phyloP scores from a whole-genome alignment of 2,888 invertebrate genomes.

The Hydrotaea cyrtoneurina region DNA sequence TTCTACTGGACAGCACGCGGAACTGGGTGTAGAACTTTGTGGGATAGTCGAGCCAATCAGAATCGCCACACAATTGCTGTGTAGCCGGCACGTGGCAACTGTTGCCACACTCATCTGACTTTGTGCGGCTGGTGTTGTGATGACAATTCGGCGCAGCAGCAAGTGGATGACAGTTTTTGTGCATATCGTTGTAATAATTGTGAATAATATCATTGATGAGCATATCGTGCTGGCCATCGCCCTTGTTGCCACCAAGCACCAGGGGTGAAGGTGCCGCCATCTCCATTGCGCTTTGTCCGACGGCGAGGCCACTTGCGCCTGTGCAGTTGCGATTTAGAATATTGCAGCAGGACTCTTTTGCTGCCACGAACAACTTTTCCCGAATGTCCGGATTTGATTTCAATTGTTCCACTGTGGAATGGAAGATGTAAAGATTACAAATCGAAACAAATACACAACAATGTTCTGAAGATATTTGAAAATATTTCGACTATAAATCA shows the following conservation, averaged over 20 bases:
- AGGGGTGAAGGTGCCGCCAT: constrained; percentile 73
- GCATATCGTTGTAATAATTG: constrained; percentile 75
- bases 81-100: too few species aligned
- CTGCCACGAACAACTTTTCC: constrained; percentile 86
- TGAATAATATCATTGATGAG: constrained; percentile 77
- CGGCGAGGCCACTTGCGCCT: constrained; percentile 36
- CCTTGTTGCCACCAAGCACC: constrained; percentile 33
- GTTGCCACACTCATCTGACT: constrained; percentile 44
- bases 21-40: constrained; percentile 91
- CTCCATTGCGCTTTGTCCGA: constrained; percentile 68
- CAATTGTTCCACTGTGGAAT: constrained; percentile 86
- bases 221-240: constrained; percentile 72
- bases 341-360: constrained; percentile 83
- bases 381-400: constrained; percentile 86
- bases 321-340: constrained; percentile 77
- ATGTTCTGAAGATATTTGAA: too few species aligned
- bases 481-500: too few species aligned
- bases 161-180: constrained; percentile 67
- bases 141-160: too few species aligned
- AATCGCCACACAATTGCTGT: constrained; percentile 84
- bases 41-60: constrained; percentile 87
- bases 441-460: too few species aligned
- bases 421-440: too few species aligned
- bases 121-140: too few species aligned
- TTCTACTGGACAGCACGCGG: constrained; percentile 87